Conservation (phyloP, 2,113 vertebrate species). For the Forbesichthys papilliferus region DNA sequence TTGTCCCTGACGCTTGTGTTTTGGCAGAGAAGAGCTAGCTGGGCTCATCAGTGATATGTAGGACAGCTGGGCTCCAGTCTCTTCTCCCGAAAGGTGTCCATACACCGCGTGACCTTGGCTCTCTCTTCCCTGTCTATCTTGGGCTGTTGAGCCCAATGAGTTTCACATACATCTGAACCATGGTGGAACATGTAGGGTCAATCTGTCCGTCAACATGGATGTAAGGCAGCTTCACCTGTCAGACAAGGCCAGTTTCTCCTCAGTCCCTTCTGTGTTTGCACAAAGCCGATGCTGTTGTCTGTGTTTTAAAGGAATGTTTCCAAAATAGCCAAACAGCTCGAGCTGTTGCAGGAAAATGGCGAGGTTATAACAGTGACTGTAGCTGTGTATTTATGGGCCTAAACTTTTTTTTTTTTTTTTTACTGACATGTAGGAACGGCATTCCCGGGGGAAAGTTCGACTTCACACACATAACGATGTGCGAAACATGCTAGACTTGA, state of each 20-base stretch:
- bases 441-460: slow-evolving; percentile 21
- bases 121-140: slow-evolving; percentile 3
- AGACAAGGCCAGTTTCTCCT: too few relatives aligned
- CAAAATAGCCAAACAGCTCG: slow-evolving; percentile 30
- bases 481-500: slow-evolving; percentile 51
- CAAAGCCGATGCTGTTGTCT: slow-evolving; percentile 38
- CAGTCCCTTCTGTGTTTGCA: not conserved
- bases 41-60: slow-evolving; percentile 31
- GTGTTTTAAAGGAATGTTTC: slow-evolving; percentile 17
- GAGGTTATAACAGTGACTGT: slow-evolving; percentile 44
- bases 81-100: slow-evolving; percentile 6
- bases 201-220: too few relatives aligned
- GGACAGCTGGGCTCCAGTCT: slow-evolving; percentile 54
- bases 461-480: slow-evolving; percentile 45
- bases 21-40: slow-evolving; percentile 8
- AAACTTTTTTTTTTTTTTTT: slow-evolving; percentile 40
- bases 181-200: too few relatives aligned
- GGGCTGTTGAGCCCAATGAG: too few relatives aligned
- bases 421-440: slow-evolving; percentile 35
- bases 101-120: slow-evolving; percentile 16
- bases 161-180: too few relatives aligned
- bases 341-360: slow-evolving; percentile 34
- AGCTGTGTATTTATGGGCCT: slow-evolving; percentile 43
- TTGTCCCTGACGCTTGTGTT: slow-evolving; percentile 39
- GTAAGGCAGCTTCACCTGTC: too few relatives aligned